Conservation (phyloP, 1,140 invertebrate genomes). For the Magallana gigas region DNA sequence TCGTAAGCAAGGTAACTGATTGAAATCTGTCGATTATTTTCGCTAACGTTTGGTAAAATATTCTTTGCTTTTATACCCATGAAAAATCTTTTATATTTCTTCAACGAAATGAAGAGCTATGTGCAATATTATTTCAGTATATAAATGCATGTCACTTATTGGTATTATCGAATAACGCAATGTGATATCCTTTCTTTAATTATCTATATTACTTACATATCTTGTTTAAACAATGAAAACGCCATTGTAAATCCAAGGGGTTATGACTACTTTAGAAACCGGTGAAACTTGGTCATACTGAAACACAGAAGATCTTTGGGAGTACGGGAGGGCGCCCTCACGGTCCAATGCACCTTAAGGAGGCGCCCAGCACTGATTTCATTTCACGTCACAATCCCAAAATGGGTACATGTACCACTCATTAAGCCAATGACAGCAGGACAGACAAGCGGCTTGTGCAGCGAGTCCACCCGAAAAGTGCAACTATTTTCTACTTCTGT, state of each 20-base stretch:
- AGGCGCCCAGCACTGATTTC: background rate
- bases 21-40: no score
- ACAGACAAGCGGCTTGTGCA: background rate
- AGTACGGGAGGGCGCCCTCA: background rate
- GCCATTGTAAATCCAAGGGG: background rate
- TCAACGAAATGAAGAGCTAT: no score
- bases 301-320: background rate
- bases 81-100: no score
- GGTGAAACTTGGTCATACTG: background rate
- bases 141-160: background rate
- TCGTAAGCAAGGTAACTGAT: no score
- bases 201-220: background rate
- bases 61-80: no score
- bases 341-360: background rate
- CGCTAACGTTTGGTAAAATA: no score
- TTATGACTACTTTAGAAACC: background rate
- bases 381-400: background rate
- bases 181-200: background rate
- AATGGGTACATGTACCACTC: background rate
- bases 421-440: background rate
- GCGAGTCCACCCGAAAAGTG: background rate
- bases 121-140: no score
- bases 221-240: conserved; percentile 5
- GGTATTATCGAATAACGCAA: background rate
- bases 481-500: background rate